phyloP scores from a whole-genome alignment of 1,140 invertebrate genomes.

The Pseudachorutes palmiensis region DNA sequence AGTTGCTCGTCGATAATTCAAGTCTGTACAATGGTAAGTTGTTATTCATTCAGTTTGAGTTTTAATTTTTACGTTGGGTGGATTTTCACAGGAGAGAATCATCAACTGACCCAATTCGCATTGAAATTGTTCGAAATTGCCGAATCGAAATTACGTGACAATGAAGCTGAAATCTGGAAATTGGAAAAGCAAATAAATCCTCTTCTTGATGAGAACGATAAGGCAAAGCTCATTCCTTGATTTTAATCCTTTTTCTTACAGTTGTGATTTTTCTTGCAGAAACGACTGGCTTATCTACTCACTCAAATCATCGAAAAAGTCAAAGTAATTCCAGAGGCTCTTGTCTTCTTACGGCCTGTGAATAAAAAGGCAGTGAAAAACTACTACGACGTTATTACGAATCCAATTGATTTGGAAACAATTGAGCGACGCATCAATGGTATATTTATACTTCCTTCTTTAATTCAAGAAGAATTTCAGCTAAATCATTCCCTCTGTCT shows the following conservation, averaged over 20 bases:
- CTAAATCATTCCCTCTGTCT: no score
- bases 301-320: constrained; percentile 79
- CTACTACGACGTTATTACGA: constrained; percentile 87
- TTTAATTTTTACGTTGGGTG: constrained; percentile 12
- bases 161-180: constrained; percentile 89
- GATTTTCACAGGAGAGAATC: constrained; percentile 55
- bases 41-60: constrained; percentile 9
- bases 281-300: constrained; percentile 84
- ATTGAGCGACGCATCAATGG: constrained; percentile 77
- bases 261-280: background rate
- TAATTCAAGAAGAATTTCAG: constrained; percentile 16
- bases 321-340: constrained; percentile 78
- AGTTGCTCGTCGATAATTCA: constrained; percentile 94
- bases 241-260: background rate
- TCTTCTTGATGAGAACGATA: constrained; percentile 92
- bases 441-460: no score
- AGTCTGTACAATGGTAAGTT: constrained; percentile 75
- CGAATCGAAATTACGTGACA: constrained; percentile 76
- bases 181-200: constrained; percentile 98
- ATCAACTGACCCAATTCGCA: constrained; percentile 75
- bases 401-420: constrained; percentile 90
- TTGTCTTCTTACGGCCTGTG: constrained; percentile 91
- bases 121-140: constrained; percentile 80
- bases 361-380: constrained; percentile 88
- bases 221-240: constrained; percentile 43